Conservation (phyloP, 2,888 invertebrate species). For the Brachynemurus nebulosus region DNA sequence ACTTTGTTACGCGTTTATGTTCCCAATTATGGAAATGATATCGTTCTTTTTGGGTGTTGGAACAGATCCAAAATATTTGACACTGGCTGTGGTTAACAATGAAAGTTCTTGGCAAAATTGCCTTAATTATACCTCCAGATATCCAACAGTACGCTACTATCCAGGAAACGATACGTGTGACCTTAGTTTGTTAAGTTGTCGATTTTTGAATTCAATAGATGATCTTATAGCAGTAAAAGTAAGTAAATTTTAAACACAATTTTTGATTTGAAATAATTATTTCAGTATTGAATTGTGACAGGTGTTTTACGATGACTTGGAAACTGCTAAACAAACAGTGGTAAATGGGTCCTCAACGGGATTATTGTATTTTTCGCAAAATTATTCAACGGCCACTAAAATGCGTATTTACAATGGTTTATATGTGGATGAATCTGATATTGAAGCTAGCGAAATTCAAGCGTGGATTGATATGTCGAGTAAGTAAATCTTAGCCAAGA, state of each 20-base stretch:
- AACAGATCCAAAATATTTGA: slow-evolving; percentile 54
- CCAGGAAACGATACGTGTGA: slow-evolving; percentile 32
- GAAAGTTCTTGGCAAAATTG: slow-evolving; percentile 37
- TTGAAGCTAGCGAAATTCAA: slow-evolving; percentile 47
- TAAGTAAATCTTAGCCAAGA: too few species aligned
- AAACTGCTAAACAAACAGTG: slow-evolving; percentile 40
- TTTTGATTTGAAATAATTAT: too few species aligned
- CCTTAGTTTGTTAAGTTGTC: slow-evolving; percentile 44
- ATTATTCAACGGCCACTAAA: slow-evolving; percentile 54
- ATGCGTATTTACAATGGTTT: slow-evolving; percentile 43
- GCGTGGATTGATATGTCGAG: slow-evolving; percentile 66
- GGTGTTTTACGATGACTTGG: slow-evolving; percentile 37
- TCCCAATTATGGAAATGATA: slow-evolving; percentile 67
- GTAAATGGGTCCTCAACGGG: slow-evolving; percentile 42
- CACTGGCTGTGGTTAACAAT: slow-evolving; percentile 64
- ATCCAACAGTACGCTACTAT: slow-evolving; percentile 29
- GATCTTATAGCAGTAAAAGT: slow-evolving; percentile 40
- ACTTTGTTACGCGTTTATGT: slow-evolving; percentile 62
- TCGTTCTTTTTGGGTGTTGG: slow-evolving; percentile 73
- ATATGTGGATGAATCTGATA: slow-evolving; percentile 36
- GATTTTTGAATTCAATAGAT: slow-evolving; percentile 43
- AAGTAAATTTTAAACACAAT: slow-evolving; percentile 10
- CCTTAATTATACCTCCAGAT: slow-evolving; percentile 19
- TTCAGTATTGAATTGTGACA: too few species aligned
- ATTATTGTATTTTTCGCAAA: slow-evolving; percentile 50